Evolutionary conservation across 1,140 invertebrate species (phyloP).

Genomic region (Drosophila lini): DNA sequence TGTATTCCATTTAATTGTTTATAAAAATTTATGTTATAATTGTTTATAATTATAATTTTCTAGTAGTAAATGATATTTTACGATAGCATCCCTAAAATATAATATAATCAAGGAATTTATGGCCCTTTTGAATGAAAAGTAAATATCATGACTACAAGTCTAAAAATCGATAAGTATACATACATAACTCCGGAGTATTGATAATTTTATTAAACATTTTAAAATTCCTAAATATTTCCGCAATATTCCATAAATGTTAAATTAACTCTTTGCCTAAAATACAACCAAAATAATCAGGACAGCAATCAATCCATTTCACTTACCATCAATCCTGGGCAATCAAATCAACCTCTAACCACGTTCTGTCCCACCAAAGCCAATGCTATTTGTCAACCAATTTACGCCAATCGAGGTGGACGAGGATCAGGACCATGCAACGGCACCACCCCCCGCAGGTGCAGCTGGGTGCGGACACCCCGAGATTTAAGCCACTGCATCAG

Average conservation of each 20-base stretch:
- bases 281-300: neutral
- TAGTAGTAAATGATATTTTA: no score
- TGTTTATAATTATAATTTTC: no score
- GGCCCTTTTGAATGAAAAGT: no score
- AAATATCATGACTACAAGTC: no score
- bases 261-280: neutral
- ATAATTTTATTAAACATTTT: neutral
- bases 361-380: slow-evolving; percentile 9
- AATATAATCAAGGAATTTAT: no score
- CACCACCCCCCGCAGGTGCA: slow-evolving; percentile 23
- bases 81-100: no score
- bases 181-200: no score
- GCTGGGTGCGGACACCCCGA: slow-evolving; percentile 7
- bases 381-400: slow-evolving; percentile 49
- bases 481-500: neutral
- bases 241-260: neutral
- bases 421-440: slow-evolving; percentile 1
- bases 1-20: no score
- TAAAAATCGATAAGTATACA: no score
- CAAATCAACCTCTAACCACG: neutral
- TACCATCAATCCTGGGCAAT: slow-evolving; percentile 2
- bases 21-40: no score
- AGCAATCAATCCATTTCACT: neutral
- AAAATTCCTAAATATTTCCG: neutral
- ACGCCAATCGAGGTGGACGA: slow-evolving; percentile 13